These are phyloP conservation scores for Mantis religiosa DNA, from an alignment of 2,888 invertebrate species.

Conservation along the genomic window DNA sequence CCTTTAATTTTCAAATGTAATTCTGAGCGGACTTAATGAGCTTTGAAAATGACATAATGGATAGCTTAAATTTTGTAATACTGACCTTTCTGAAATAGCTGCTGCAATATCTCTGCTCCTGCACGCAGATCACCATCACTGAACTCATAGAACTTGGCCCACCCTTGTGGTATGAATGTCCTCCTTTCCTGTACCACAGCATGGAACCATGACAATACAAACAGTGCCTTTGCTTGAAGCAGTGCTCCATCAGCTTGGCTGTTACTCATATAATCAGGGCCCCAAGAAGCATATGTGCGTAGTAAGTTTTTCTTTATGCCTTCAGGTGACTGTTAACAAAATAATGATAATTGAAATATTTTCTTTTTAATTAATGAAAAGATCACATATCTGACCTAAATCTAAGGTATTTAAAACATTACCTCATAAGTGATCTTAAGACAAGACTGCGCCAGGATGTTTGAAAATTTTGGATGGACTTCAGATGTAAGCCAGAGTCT, in stretches of 20 bases:
- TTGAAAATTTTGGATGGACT: constrained; percentile 69
- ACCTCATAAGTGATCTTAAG: constrained; percentile 75
- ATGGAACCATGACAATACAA: constrained; percentile 82
- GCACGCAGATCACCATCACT: constrained; percentile 75
- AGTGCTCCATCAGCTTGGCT: constrained; percentile 39
- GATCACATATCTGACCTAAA: too few relatives aligned
- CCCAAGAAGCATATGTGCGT: constrained; percentile 70
- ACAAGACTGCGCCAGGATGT: constrained; percentile 70
- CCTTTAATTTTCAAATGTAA: too few relatives aligned
- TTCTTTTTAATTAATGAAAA: neutral
- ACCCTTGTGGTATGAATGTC: constrained; percentile 88
- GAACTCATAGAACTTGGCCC: constrained; percentile 88
- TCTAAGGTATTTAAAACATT: neutral
- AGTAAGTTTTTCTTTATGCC: constrained; percentile 79
- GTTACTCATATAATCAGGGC: constrained; percentile 39
- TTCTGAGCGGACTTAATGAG: too few relatives aligned
- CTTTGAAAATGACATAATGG: too few relatives aligned
- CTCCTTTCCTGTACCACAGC: constrained; percentile 88
- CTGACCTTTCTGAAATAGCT: constrained; percentile 43
- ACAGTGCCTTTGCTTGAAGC: constrained; percentile 41
- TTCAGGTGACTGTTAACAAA: constrained; percentile 61
- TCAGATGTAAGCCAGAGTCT: constrained; percentile 85
- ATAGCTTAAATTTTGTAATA: neutral
- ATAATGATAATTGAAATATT: neutral
- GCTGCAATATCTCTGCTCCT: constrained; percentile 61